Conservation (phyloP, 2,797 vertebrate species). For the Myotis planiceps region DNA sequence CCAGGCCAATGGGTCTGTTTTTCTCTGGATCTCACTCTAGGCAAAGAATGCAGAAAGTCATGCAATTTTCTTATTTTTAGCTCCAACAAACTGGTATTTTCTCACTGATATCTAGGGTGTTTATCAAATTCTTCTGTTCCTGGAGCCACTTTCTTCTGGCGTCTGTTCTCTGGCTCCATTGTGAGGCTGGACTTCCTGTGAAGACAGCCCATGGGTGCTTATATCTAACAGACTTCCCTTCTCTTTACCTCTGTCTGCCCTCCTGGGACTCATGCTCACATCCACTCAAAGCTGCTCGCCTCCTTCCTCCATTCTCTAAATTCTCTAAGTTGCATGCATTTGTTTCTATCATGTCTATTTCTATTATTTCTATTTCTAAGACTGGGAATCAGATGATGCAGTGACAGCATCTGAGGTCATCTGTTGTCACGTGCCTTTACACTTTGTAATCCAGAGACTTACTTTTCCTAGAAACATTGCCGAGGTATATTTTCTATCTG, state of each 20-base stretch:
- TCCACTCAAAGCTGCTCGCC: not conserved
- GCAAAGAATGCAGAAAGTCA: not conserved
- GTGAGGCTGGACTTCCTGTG: not conserved
- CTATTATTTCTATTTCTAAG: not conserved
- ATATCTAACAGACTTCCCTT: not conserved
- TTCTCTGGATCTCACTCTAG: not conserved
- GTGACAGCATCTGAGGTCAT: not conserved
- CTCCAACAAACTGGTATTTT: not conserved
- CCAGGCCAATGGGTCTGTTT: not conserved
- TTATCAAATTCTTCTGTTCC: not conserved
- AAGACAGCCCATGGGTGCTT: not conserved
- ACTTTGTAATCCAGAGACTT: not conserved
- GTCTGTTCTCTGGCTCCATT: not conserved
- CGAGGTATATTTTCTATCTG: not conserved
- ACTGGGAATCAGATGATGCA: not conserved
- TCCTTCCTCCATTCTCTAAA: not conserved
- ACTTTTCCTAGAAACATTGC: not conserved
- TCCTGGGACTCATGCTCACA: not conserved
- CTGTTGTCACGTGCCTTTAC: fast-evolving
- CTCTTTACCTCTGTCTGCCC: not conserved
- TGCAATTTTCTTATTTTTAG: not conserved
- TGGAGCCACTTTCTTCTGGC: not conserved
- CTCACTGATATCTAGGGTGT: not conserved
- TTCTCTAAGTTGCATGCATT: not conserved
- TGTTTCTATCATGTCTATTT: not conserved